Conservation (phyloP, 2,888 invertebrate species). For the Euplagia quadripunctaria region DNA sequence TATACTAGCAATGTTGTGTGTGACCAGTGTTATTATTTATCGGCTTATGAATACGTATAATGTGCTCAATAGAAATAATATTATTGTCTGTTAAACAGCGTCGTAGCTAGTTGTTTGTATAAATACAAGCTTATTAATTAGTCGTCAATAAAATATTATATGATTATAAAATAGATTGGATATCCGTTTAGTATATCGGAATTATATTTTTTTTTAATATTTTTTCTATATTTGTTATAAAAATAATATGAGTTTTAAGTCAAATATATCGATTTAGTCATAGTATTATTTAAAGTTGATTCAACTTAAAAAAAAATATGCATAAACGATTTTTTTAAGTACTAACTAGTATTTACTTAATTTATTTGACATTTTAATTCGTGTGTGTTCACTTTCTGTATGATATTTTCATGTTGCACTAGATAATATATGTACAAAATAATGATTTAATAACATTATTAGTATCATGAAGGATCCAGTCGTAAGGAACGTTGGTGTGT, state of each 20-base stretch:
- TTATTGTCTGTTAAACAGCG: slow-evolving; percentile 58
- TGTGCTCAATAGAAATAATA: slow-evolving; percentile 68
- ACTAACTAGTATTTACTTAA: neutral
- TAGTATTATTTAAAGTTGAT: too few relatives aligned
- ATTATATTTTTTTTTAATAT: too few relatives aligned
- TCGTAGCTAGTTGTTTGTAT: slow-evolving; percentile 52
- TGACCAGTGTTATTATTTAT: slow-evolving; percentile 47
- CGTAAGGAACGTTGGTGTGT: slow-evolving; percentile 47
- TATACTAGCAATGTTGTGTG: slow-evolving; percentile 25
- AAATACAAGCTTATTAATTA: slow-evolving; percentile 50
- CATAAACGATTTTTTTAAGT: neutral
- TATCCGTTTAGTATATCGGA: slow-evolving; percentile 12
- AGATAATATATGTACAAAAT: slow-evolving; percentile 35
- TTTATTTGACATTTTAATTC: neutral
- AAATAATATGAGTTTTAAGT: neutral
- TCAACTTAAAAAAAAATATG: neutral
- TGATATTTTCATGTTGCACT: slow-evolving; percentile 41
- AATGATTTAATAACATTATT: slow-evolving; percentile 58
- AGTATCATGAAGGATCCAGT: slow-evolving; percentile 60
- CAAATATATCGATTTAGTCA: neutral
- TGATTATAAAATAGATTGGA: slow-evolving; percentile 32
- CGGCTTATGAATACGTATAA: slow-evolving; percentile 66
- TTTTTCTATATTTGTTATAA: too few relatives aligned
- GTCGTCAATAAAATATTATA: slow-evolving; percentile 36
- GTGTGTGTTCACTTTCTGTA: slow-evolving; percentile 4